These are phyloP conservation scores for Gadus macrocephalus DNA, from an alignment of 2,113 vertebrate genomes.

Conservation along the genomic window DNA sequence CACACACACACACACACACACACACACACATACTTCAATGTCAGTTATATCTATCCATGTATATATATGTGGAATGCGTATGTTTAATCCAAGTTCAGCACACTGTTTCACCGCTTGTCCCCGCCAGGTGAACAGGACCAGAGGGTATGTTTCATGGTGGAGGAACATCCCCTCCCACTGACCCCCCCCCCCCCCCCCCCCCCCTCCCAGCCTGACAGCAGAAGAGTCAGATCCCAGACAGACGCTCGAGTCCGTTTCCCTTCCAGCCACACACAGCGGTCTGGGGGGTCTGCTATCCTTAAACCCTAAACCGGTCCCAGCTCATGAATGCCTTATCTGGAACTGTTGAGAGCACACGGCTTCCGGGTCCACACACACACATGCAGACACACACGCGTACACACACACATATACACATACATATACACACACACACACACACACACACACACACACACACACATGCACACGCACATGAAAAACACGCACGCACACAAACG, in stretches of 20 bases:
- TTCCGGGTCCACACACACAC: conserved; percentile 14
- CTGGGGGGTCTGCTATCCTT: not conserved
- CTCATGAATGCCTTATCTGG: conserved; percentile 39
- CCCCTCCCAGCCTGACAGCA: not conserved
- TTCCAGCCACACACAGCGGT: not conserved
- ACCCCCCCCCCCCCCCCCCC: not conserved
- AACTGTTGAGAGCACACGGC: conserved; percentile 25
- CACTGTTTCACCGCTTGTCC: too few species aligned
- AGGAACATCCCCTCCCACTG: not conserved
- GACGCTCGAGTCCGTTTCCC: too few species aligned
- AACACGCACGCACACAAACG: not conserved
- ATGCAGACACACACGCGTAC: too few species aligned
- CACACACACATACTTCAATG: not conserved
- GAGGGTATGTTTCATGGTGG: not conserved
- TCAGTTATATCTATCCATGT: too few species aligned
- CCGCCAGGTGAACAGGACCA: too few species aligned
- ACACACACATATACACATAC: too few species aligned
- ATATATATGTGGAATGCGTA: too few species aligned
- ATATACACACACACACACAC: not conserved
- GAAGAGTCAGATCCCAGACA: too few species aligned
- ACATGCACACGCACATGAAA: not conserved
- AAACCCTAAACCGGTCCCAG: conserved; percentile 37
- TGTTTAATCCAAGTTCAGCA: too few species aligned
- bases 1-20: not conserved
- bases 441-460: not conserved